phyloP scores from a whole-genome alignment of 2,888 invertebrate species.

The Eilema caniola region DNA sequence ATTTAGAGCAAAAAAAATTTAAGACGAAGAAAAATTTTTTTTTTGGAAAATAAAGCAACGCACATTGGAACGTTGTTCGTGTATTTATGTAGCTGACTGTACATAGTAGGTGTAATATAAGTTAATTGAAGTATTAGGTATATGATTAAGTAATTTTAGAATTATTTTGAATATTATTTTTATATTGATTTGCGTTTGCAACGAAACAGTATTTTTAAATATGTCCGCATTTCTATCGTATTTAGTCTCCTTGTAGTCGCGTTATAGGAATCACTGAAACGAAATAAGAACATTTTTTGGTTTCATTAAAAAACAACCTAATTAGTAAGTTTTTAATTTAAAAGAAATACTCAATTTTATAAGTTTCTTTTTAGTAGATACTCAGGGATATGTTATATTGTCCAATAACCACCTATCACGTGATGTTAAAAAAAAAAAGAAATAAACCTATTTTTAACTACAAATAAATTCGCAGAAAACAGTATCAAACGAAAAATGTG shows the following conservation, averaged over 20 bases:
- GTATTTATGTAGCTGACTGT: constrained; percentile 68
- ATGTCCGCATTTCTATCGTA: constrained; percentile 41
- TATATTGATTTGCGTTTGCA: constrained; percentile 79
- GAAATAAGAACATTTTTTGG: too few relatives aligned
- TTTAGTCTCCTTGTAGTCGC: constrained; percentile 20
- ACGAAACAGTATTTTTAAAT: constrained; percentile 80
- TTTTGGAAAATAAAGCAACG: constrained; percentile 44
- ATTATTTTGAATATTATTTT: constrained; percentile 74
- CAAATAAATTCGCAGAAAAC: not conserved
- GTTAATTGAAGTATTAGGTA: constrained; percentile 74
- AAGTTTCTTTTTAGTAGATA: too few relatives aligned
- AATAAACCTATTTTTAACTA: not conserved
- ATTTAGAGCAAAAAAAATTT: constrained; percentile 23
- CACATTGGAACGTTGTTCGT: constrained; percentile 46
- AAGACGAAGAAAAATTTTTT: constrained; percentile 30
- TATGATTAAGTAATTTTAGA: constrained; percentile 74
- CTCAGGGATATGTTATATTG: too few relatives aligned
- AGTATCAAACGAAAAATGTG: not conserved
- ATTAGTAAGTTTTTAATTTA: too few relatives aligned
- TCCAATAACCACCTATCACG: not conserved
- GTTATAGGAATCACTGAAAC: not conserved
- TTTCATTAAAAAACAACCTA: too few relatives aligned
- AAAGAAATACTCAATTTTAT: not conserved
- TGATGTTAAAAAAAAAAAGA: too few relatives aligned
- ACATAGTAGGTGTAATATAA: constrained; percentile 72